phyloP scores from a whole-genome alignment of 1,140 invertebrate species.

The Papilio xuthus region DNA sequence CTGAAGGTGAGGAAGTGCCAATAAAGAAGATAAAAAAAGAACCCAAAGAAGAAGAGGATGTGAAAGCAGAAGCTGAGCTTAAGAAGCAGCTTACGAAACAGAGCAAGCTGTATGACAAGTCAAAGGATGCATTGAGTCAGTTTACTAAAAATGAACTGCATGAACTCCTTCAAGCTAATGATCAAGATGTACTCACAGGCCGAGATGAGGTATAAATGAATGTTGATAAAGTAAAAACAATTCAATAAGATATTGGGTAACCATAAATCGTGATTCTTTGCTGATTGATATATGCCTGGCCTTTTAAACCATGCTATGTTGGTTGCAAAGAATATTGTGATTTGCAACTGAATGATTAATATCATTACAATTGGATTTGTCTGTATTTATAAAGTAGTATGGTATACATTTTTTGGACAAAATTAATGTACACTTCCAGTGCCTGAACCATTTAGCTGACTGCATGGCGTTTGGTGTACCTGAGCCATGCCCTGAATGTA shows the following conservation, averaged over 20 bases:
- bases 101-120: slow-evolving; percentile 89
- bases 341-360: no score
- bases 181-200: slow-evolving; percentile 85
- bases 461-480: slow-evolving; percentile 94
- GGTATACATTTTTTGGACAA: not conserved
- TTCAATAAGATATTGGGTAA: no score
- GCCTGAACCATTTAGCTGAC: slow-evolving; percentile 91
- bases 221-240: slow-evolving; percentile 17
- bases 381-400: not conserved
- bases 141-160: slow-evolving; percentile 84
- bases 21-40: slow-evolving; percentile 88
- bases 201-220: slow-evolving; percentile 82
- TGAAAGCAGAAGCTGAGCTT: slow-evolving; percentile 74
- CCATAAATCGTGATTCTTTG: no score
- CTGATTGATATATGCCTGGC: no score
- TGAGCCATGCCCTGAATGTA: slow-evolving; percentile 90
- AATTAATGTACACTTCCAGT: slow-evolving; percentile 78
- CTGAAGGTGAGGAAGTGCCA: slow-evolving; percentile 83
- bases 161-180: slow-evolving; percentile 87
- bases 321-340: no score
- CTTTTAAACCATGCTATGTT: no score
- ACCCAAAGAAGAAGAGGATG: slow-evolving; percentile 80
- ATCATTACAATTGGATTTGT: not conserved
- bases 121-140: slow-evolving; percentile 82
- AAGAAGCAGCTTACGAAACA: slow-evolving; percentile 87